Evolutionary conservation across 2,113 vertebrate genomes (phyloP), one percentile per base, ranked within the genome.

Genomic region (Origma solitaria): DNA sequence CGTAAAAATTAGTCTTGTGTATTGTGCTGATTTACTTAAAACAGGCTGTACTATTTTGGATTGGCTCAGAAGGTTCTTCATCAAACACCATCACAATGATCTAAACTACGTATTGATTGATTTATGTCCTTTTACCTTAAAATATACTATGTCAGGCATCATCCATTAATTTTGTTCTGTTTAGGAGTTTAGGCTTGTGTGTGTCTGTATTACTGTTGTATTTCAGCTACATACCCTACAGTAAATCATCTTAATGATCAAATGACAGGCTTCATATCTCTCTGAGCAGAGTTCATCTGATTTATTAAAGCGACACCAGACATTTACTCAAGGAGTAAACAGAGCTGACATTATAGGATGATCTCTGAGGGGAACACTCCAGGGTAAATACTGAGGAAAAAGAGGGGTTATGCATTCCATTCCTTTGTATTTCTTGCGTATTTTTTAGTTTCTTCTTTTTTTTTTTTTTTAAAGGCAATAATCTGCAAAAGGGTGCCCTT

Each of bases 251-350:
- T 90, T 93, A 95, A 95, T 96, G 88, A 96, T 96, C 94, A 96
- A 97, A 95, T 94, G 96, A 97, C 95, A 97, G 90, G 70, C 82
- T 96, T 96, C 95, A 88, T 96, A 90, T 93, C 79, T 91, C 86
- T 91, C 88, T 90, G 76, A 94, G 86, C 65, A 92, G 92, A 95
- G 95, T 95, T 97, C 93, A 96, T 94, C 88, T 96, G 93, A 96
- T 97, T 95, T 95, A 97, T 97, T 95, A 92, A 97, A 97, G 91
- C 96, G 97, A 97, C 95, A 97, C 80, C 86, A 97, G 96, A 97
- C 90, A 96, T 97, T 97, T 97, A 95, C 88, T 91, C 94, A 95
- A 97, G 76, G 79, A 96, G 86, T 97, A 96, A 97, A 96, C 94
- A 96, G 90, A 95, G 54, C 69, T 97, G 96, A 97, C 96, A 97